These are phyloP conservation scores for Drosophila atripex DNA, from an alignment of 2,888 invertebrate genomes.

Conservation along the genomic window DNA sequence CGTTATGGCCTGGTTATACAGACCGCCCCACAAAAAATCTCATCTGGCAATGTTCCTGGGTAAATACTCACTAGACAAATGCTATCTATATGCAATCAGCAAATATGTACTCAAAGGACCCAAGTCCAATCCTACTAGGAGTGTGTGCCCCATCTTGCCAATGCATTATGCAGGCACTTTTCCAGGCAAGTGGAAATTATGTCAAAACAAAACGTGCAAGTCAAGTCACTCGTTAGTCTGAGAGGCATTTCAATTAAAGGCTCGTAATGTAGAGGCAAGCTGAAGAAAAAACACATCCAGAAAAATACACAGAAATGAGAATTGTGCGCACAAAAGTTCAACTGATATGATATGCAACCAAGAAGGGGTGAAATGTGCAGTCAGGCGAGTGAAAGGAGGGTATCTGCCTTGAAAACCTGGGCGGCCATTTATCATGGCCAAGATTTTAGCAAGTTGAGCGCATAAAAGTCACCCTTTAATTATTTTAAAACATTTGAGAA, in stretches of 20 bases:
- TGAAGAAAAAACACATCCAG: constrained; percentile 12
- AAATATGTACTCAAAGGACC: constrained; percentile 60
- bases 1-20: constrained; percentile 25
- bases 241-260: constrained; percentile 69
- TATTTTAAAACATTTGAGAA: background rate
- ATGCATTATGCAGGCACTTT: constrained; percentile 54
- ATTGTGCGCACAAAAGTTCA: constrained; percentile 50
- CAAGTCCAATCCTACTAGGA: constrained; percentile 40
- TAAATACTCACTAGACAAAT: constrained; percentile 62
- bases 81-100: constrained; percentile 77
- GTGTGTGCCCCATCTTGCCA: constrained; percentile 11
- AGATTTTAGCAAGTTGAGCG: constrained; percentile 59
- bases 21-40: constrained; percentile 4
- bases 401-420: constrained; percentile 46
- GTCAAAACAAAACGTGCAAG: constrained; percentile 70
- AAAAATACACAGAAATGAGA: constrained; percentile 24
- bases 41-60: constrained; percentile 30
- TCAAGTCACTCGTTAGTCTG: constrained; percentile 57
- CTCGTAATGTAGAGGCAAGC: constrained; percentile 20
- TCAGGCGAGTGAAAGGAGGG: background rate
- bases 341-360: constrained; percentile 66
- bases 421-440: constrained; percentile 67
- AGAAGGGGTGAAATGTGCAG: constrained; percentile 10
- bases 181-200: constrained; percentile 70
- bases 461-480: constrained; percentile 29